Percentiles rank a stretch among this genome's conserved stretches.
Conservation (phyloP, 2,113 vertebrate genomes). For the Nothocercus julius region DNA sequence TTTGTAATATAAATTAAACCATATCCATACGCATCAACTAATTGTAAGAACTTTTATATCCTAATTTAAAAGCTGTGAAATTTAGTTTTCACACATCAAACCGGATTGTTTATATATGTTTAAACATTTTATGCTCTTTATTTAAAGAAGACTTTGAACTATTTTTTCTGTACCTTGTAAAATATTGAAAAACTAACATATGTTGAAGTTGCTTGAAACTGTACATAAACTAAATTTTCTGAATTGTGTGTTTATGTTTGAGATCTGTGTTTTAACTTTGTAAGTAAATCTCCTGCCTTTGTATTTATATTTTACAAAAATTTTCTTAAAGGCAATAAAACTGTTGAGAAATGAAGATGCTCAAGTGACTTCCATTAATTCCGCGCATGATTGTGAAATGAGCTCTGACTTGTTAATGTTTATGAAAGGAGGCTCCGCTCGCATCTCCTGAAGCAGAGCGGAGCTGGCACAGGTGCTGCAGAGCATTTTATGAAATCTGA, state of each 20-base stretch:
- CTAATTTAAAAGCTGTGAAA: slow-evolving; percentile 89
- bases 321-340: slow-evolving; percentile 97
- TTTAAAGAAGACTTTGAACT: slow-evolving; percentile 96
- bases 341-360: slow-evolving; percentile 79
- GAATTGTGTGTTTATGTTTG: slow-evolving; percentile 94
- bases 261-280: slow-evolving; percentile 98
- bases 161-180: slow-evolving; percentile 95
- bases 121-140: slow-evolving; percentile 92
- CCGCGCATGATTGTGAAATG: not conserved
- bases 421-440: not conserved
- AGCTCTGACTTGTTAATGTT: not conserved
- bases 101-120: slow-evolving; percentile 88
- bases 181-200: slow-evolving; percentile 94
- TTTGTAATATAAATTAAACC: slow-evolving; percentile 90
- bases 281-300: slow-evolving; percentile 99
- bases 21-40: slow-evolving; percentile 82
- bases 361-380: slow-evolving; percentile 40
- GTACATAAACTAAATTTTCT: slow-evolving; percentile 97
- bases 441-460: not conserved
- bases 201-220: slow-evolving; percentile 90
- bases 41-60: slow-evolving; percentile 88
- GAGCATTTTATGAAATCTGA: slow-evolving; percentile 16
- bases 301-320: slow-evolving; percentile 99
- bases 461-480: not conserved
- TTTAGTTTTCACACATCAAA: slow-evolving; percentile 89